Percentiles rank a stretch among this genome's conserved stretches.
Conservation (phyloP, 2,797 vertebrate genomes). For the Coregonus ussuriensis region DNA sequence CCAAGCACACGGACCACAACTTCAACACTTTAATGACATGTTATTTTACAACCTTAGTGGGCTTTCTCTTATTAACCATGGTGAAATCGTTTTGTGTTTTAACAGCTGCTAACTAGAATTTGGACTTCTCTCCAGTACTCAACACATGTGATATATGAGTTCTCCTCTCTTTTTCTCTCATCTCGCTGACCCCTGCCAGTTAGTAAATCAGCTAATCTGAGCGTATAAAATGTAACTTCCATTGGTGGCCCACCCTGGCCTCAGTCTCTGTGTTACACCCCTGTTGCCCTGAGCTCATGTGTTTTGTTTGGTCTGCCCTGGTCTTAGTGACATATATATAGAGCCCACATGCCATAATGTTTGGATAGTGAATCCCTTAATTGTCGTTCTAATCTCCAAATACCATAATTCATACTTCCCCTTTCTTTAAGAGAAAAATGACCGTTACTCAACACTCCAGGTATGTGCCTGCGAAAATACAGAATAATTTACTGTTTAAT, state of each 20-base stretch:
- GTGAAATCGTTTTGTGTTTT: conserved; percentile 54
- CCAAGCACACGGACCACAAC: not conserved
- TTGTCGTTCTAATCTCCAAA: conserved; percentile 57
- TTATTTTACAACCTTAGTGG: conserved; percentile 49
- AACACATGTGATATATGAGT: conserved; percentile 51
- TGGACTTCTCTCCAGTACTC: conserved; percentile 52
- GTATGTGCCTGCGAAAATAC: conserved; percentile 10
- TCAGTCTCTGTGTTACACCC: conserved; percentile 24
- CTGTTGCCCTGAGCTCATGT: conserved; percentile 62
- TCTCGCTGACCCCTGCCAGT: conserved; percentile 56
- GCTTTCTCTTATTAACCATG: conserved; percentile 47
- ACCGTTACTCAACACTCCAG: conserved; percentile 12
- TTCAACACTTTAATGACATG: conserved; percentile 32
- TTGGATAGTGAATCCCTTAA: conserved; percentile 66
- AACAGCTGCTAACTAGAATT: conserved; percentile 60
- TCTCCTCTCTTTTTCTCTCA: conserved; percentile 32
- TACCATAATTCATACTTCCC: conserved; percentile 53
- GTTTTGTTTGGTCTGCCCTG: conserved; percentile 60
- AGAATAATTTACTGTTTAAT: conserved; percentile 7
- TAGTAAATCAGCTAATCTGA: conserved; percentile 61
- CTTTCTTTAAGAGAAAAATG: conserved; percentile 33
- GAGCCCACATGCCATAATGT: conserved; percentile 58
- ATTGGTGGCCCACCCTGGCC: conserved; percentile 48
- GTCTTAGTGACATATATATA: conserved; percentile 60
- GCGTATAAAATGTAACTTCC: conserved; percentile 49